These are phyloP conservation scores for Hyposoter dolosus DNA, from an alignment of 2,888 invertebrate genomes.

Conservation along the genomic window DNA sequence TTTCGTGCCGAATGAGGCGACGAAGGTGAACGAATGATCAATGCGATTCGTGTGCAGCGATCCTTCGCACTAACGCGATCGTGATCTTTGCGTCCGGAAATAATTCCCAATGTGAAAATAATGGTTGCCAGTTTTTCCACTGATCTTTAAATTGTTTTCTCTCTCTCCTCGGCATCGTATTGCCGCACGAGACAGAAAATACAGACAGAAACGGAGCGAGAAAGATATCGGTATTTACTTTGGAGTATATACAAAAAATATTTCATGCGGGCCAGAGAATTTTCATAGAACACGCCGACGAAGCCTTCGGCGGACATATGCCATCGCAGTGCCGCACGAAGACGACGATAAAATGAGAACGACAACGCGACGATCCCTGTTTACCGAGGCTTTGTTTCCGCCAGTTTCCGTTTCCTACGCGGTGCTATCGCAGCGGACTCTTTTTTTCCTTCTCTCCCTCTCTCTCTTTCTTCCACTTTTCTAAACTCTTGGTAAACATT, in stretches of 20 bases:
- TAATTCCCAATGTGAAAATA: conserved; percentile 55
- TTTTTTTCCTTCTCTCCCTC: conserved; percentile 30
- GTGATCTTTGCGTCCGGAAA: conserved; percentile 24
- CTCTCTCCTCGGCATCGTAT: conserved; percentile 38
- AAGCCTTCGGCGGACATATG: neutral
- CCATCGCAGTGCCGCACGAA: conserved; percentile 29
- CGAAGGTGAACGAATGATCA: neutral
- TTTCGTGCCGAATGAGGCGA: neutral
- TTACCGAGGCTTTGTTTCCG: conserved; percentile 84
- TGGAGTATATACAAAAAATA: conserved; percentile 73
- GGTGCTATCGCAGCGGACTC: conserved; percentile 48
- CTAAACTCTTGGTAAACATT: conserved; percentile 77
- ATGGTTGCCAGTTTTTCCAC: conserved; percentile 55
- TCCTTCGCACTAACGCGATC: conserved; percentile 23
- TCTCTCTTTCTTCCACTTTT: conserved; percentile 70
- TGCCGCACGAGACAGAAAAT: neutral
- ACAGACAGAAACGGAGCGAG: conserved; percentile 46
- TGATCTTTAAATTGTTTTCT: conserved; percentile 50
- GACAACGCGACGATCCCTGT: conserved; percentile 71
- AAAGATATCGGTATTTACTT: conserved; percentile 78
- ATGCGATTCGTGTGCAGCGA: conserved; percentile 18
- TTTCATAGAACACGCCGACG: conserved; percentile 59
- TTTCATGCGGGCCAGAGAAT: conserved; percentile 74
- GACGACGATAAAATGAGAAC: conserved; percentile 44
- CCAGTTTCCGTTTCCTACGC: conserved; percentile 84